phyloP scores from a whole-genome alignment of 2,888 invertebrate genomes.

The Aphodius granarius region DNA sequence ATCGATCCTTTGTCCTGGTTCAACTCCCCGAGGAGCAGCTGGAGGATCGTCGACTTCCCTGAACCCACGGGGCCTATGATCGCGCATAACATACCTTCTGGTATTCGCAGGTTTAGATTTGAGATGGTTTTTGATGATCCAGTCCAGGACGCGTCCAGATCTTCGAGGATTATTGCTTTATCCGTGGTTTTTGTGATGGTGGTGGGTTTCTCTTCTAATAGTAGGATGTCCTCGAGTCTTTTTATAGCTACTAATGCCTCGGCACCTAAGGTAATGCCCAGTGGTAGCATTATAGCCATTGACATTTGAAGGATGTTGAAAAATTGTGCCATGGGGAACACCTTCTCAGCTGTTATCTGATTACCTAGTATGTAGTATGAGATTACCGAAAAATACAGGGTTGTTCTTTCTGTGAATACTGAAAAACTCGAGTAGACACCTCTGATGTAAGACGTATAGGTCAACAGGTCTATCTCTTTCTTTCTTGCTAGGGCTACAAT shows the following conservation, averaged over 20 bases:
- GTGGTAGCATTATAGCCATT: conserved; percentile 66
- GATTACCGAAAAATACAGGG: conserved; percentile 79
- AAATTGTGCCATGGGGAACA: conserved; percentile 77
- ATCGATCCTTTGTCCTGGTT: conserved; percentile 63
- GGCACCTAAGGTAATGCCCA: conserved; percentile 62
- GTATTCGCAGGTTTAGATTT: conserved; percentile 55
- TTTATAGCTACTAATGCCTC: conserved; percentile 66
- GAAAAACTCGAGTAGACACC: conserved; percentile 65
- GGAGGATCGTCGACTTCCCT: conserved; percentile 70
- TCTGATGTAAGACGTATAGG: conserved; percentile 66
- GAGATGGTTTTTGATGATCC: conserved; percentile 52
- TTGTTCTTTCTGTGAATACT: conserved; percentile 83
- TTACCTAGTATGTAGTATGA: conserved; percentile 72
- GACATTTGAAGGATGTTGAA: conserved; percentile 73
- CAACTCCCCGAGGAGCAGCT: conserved; percentile 73
- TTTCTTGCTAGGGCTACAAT: conserved; percentile 63
- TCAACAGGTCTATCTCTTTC: conserved; percentile 68
- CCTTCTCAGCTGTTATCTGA: conserved; percentile 61
- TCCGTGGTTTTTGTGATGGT: conserved; percentile 33
- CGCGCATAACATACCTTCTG: conserved; percentile 55
- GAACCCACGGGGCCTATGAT: conserved; percentile 69
- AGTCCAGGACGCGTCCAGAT: conserved; percentile 44
- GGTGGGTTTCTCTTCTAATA: conserved; percentile 50
- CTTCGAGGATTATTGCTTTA: conserved; percentile 28
- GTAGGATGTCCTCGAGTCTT: conserved; percentile 59